Base-by-base conservation (phyloP, 2,888 invertebrate species). In the Pyrrhosoma nymphula region DNA sequence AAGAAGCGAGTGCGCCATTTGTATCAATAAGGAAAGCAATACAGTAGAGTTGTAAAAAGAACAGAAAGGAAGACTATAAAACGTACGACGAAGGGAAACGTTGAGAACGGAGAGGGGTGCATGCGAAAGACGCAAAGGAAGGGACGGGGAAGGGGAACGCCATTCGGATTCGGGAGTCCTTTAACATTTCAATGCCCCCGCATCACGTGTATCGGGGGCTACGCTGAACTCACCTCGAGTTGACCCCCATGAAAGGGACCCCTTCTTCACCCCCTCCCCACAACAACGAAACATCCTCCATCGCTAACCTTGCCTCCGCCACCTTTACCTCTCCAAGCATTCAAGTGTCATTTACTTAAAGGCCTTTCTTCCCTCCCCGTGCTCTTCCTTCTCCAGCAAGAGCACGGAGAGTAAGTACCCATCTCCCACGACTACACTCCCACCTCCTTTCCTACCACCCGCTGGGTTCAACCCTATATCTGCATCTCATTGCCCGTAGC, bases 341-440 rank as follows among this genome's bases (percentile, higher is more conserved):
- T 63, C 91, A 16, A 39, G 91, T 91, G 60, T 91, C 91, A 91
- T 63, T 91, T 91, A 91, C 91, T 91, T 63, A 91, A 60, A 91
- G 63, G 63, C 35, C 60, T 23, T 20, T 56, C 12, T 26, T 55
- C 90, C 56, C 90, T 56, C 23, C 90, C 18, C 47, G 47, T 47
- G 8, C 47, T 47, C 60, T 35, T 90, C 91, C 63, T 91, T n/a
- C 63, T 47, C 47, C 47, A 16, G 8, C 20, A 47, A n/a, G n/a
- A n/a, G n/a, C 8, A 47, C 47, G 47, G 47, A 47, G 2, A 47
- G 30, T 47, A 88, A 47, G 30, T 47, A 88, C 88, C 69, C 69
- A 69, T 69, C 69, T 69, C 69, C 69, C 47, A 47, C 47, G 4
- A 6, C 60, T 18, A 18, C 4, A 0, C 18, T 18, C 60, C 60